Percentiles rank a stretch among this genome's conserved stretches.
phyloP scores from a whole-genome alignment of 2,113 vertebrate species.

The Grammomys dolichurus region DNA sequence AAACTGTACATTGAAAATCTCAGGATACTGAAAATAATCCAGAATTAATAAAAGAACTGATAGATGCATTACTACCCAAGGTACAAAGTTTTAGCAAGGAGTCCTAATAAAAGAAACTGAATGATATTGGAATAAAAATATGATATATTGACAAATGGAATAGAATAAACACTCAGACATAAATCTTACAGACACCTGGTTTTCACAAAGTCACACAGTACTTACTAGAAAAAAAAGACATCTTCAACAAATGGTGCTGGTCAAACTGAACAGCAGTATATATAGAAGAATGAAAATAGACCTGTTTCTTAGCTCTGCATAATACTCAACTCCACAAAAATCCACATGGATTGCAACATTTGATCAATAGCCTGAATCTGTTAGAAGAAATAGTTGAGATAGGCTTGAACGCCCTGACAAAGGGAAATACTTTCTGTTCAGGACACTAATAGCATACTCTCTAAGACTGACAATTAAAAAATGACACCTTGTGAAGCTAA shows the following conservation, averaged over 20 bases:
- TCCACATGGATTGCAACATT: background rate
- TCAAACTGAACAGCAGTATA: background rate
- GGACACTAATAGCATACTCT: background rate
- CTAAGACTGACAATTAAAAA: background rate
- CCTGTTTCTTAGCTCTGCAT: too few species aligned
- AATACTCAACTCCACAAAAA: background rate
- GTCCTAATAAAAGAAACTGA: background rate
- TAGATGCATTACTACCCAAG: background rate
- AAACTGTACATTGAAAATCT: background rate
- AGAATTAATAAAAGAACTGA: background rate
- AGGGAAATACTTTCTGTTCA: background rate
- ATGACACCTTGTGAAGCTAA: too few species aligned
- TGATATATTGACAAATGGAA: background rate
- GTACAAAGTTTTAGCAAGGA: background rate
- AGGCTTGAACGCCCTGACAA: background rate
- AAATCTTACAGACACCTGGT: background rate
- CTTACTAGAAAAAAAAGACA: background rate
- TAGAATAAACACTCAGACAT: background rate
- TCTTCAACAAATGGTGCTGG: background rate
- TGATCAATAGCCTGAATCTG: background rate
- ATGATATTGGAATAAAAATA: background rate
- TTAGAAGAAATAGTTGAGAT: background rate
- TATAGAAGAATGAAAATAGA: background rate
- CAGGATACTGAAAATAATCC: background rate
- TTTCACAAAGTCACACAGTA: background rate